Evolutionary conservation across 2,888 invertebrate genomes (phyloP).

Genomic region (Panopea generosa): DNA sequence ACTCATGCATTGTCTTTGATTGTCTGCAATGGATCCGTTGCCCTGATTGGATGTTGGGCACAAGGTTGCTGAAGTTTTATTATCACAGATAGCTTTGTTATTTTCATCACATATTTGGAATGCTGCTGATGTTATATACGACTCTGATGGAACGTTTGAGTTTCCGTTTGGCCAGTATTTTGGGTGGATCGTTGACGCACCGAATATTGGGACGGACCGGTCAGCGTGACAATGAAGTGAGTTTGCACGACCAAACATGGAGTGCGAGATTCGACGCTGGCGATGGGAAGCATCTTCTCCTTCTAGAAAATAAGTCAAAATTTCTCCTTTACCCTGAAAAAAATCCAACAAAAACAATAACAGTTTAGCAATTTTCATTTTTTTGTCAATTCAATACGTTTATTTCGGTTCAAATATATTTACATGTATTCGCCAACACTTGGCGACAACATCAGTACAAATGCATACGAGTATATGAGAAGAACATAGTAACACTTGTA

Average conservation of each 20-base stretch:
- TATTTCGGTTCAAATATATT: too few species aligned
- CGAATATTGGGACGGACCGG: conserved; percentile 30
- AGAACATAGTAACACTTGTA: too few species aligned
- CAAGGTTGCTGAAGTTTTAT: not conserved
- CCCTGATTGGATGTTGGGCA: too few species aligned
- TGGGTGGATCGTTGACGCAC: conserved; percentile 38
- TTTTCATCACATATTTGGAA: conserved; percentile 25
- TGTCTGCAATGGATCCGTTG: too few species aligned
- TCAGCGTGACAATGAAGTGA: conserved; percentile 22
- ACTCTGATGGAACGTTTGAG: not conserved
- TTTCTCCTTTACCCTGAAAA: conserved; percentile 85
- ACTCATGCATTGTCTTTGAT: too few species aligned
- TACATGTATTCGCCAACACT: too few species aligned
- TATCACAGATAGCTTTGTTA: not conserved
- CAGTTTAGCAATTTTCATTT: not conserved
- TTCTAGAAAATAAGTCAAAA: conserved; percentile 85
- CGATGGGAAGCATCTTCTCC: conserved; percentile 78
- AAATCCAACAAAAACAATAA: not conserved
- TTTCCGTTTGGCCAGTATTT: conserved; percentile 48
- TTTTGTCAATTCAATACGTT: too few species aligned
- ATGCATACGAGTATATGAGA: too few species aligned
- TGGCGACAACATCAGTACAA: too few species aligned
- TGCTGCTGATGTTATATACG: not conserved
- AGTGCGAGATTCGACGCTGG: conserved; percentile 66
- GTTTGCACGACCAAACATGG: conserved; percentile 43